Conservation (phyloP, 1,140 invertebrate species). For the Drosophila varians region DNA sequence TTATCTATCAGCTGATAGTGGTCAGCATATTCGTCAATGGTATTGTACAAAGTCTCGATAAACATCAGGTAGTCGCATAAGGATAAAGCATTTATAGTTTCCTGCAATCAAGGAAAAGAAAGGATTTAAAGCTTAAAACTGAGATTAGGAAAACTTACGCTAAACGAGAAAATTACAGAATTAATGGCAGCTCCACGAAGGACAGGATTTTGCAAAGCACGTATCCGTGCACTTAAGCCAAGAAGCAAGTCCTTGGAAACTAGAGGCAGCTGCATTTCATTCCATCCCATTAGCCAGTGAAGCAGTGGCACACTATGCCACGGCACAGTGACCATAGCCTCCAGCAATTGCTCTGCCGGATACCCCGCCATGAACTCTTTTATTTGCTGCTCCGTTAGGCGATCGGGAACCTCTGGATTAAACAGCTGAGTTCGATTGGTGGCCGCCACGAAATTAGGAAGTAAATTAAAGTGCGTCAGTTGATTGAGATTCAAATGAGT, state of each 20-base stretch:
- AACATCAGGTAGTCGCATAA: constrained; percentile 60
- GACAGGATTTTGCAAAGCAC: constrained; percentile 46
- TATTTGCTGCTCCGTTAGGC: constrained; percentile 21
- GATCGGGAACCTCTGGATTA: constrained; percentile 45
- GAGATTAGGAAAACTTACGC: constrained; percentile 25
- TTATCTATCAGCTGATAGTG: constrained; percentile 35
- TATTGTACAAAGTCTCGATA: constrained; percentile 60
- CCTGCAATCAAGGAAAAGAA: constrained; percentile 7
- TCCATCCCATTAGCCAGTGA: constrained; percentile 47
- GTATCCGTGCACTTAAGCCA: constrained; percentile 49
- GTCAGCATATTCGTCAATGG: constrained; percentile 43
- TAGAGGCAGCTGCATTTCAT: not conserved
- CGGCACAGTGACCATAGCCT: constrained; percentile 36
- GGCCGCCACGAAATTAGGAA: constrained; percentile 55
- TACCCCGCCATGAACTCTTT: constrained; percentile 5
- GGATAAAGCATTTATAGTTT: constrained; percentile 23
- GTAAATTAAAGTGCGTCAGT: constrained; percentile 21
- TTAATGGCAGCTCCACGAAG: constrained; percentile 26
- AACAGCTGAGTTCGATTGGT: constrained; percentile 68
- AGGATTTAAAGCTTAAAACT: not conserved
- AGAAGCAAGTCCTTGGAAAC: constrained; percentile 41
- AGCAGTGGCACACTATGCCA: constrained; percentile 70
- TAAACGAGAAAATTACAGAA: constrained; percentile 32
- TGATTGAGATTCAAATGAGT: constrained; percentile 23
- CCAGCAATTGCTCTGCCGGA: constrained; percentile 21